These are phyloP conservation scores for Phoenicopterus ruber DNA, from an alignment of 2,113 vertebrate species.

Conservation along the genomic window DNA sequence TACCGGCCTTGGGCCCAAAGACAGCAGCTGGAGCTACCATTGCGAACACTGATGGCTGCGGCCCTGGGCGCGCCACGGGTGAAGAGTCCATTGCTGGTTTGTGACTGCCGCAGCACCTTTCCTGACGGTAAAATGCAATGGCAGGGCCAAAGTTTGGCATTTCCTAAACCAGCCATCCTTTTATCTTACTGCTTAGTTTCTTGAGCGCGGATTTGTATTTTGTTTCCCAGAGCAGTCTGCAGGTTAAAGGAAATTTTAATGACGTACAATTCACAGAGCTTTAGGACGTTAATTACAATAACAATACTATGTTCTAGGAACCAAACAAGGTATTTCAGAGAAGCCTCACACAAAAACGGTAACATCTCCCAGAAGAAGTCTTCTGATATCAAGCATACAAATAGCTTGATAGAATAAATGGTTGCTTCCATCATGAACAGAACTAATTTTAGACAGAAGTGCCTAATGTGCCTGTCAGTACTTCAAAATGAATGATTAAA, in stretches of 20 bases:
- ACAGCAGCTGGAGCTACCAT: background rate
- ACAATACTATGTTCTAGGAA: background rate
- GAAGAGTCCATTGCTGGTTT: background rate
- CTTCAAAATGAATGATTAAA: conserved; percentile 54
- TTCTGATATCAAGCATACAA: conserved; percentile 19
- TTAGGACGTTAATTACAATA: background rate
- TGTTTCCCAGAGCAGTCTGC: background rate
- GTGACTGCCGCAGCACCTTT: background rate
- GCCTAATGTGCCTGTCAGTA: conserved; percentile 42
- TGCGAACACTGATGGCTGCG: rapidly evolving
- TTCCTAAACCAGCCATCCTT: background rate
- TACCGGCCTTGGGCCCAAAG: background rate
- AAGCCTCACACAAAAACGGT: background rate
- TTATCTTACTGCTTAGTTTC: background rate
- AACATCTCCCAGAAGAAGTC: conserved; percentile 12
- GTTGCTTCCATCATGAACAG: conserved; percentile 51
- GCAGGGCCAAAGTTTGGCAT: background rate
- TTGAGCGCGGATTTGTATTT: background rate
- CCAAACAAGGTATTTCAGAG: background rate
- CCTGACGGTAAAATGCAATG: background rate
- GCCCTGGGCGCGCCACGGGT: rapidly evolving
- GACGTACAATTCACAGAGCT: background rate
- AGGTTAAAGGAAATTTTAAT: background rate
- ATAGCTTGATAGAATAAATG: conserved; percentile 57
- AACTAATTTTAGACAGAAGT: conserved; percentile 68